Evolutionary conservation across 2,797 vertebrate genomes (phyloP).

Genomic region (Pitangus sulphuratus): DNA sequence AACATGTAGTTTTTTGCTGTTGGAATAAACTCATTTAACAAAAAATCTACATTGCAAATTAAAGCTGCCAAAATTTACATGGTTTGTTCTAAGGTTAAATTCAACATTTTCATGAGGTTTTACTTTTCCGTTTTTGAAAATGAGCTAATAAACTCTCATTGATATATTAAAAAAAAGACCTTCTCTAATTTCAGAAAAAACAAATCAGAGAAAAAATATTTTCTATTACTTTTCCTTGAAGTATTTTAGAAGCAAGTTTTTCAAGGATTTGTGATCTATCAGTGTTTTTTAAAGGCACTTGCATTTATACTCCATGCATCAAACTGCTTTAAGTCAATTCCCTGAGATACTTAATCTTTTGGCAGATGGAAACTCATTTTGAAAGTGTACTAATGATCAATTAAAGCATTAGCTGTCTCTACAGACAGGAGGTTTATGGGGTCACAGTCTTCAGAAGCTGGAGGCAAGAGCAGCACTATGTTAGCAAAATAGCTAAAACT

Average conservation of each 20-base stretch:
- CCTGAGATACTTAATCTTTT: slow-evolving; percentile 48
- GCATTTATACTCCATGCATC: slow-evolving; percentile 17
- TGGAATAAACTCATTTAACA: not conserved
- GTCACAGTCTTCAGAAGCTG: slow-evolving; percentile 16
- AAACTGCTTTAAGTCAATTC: slow-evolving; percentile 35
- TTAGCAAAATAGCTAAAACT: slow-evolving; percentile 14
- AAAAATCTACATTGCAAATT: not conserved
- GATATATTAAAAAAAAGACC: not conserved
- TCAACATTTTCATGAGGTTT: not conserved
- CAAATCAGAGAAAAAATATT: not conserved
- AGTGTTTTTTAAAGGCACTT: slow-evolving; percentile 13
- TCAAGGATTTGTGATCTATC: not conserved
- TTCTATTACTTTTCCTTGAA: not conserved
- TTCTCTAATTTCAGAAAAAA: not conserved
- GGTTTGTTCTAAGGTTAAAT: not conserved
- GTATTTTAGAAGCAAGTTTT: slow-evolving; percentile 13
- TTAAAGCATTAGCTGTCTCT: slow-evolving; percentile 57
- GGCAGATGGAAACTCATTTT: slow-evolving; percentile 54
- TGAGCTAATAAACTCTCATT: not conserved
- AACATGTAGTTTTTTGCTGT: not conserved
- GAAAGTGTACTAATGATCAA: slow-evolving; percentile 58
- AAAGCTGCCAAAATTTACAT: not conserved
- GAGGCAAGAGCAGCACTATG: not conserved
- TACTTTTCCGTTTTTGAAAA: not conserved
- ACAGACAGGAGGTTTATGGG: slow-evolving; percentile 24